Base-by-base conservation (phyloP, 2,797 vertebrate genomes). In the Protonibea diacanthus region DNA sequence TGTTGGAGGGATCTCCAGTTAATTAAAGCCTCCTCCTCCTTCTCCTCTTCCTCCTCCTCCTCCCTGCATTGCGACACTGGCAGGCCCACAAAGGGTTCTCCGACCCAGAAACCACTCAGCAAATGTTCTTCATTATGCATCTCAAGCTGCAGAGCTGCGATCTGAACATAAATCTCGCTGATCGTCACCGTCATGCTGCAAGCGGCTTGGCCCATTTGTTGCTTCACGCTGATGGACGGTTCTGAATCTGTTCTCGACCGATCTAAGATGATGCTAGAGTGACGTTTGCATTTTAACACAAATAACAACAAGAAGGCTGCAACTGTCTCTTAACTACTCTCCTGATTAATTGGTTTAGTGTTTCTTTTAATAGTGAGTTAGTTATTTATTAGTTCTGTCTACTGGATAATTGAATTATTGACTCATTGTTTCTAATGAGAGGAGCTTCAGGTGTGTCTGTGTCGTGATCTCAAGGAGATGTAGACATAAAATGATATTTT, bases 21-120 rank as follows among this genome's bases (percentile, higher is more conserved):
- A 84, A 81, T 88, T 81, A 84, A 79, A 79, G 71, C 71, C 21
- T 25, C 48, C 58, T 20, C n/a, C 49, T n/a, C 58, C 57, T 25
- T 51, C 59, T 76, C 58, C 69, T 68, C 40, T 42, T 82, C 52
- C 58, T 56, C 62, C 62, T 79, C 69, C 80, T 71, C 76, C 80
- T 84, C 72, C 83, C 93, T 93, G 92, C 91, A 92, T 90, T 94
- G 93, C 93, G 88, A 94, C 93, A 91, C 87, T 92, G 87, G 88
- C 84, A 84, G 71, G 58, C 76, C 87, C 84, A 76, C 82, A 76
- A 76, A 82, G 77, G 64, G 53, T 88, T 88, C 84, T 90, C 82
- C 75, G 74, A 85, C 86, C 86, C 85, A 87, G 81, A 89, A 88
- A 82, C 71, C 79, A 81, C 84, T 88, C 89, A 72, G 87, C 88